phyloP scores from a whole-genome alignment of 2,797 vertebrate genomes.

The Phalloptychus januarius region DNA sequence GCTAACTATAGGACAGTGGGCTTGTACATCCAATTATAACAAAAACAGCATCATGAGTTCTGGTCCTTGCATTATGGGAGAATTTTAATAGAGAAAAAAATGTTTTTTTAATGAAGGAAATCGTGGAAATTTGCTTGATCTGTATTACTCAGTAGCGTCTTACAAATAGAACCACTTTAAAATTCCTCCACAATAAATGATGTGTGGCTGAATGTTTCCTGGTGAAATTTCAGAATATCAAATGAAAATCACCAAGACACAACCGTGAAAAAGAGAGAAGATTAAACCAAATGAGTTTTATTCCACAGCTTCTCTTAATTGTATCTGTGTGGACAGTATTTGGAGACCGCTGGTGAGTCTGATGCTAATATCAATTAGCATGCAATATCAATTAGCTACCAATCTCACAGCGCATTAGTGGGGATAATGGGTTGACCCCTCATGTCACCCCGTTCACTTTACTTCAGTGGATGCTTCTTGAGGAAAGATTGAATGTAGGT shows the following conservation, averaged over 20 bases:
- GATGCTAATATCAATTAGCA: constrained; percentile 78
- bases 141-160: neutral
- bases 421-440: constrained; percentile 79
- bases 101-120: neutral
- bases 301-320: constrained; percentile 48
- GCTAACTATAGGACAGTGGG: neutral
- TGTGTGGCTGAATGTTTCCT: constrained; percentile 12
- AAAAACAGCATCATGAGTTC: neutral
- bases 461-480: constrained; percentile 55
- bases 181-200: neutral
- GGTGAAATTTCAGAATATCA: constrained; percentile 24
- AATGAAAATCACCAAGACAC: constrained; percentile 59
- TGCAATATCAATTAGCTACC: constrained; percentile 82
- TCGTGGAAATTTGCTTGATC: neutral
- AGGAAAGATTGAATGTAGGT: constrained; percentile 46
- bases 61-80: too few relatives aligned
- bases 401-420: constrained; percentile 85
- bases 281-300: constrained; percentile 65
- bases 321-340: constrained; percentile 53
- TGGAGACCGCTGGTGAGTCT: constrained; percentile 51
- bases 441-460: constrained; percentile 56
- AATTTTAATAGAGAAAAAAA: neutral
- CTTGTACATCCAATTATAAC: neutral
- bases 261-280: constrained; percentile 50
- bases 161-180: neutral